Percentiles rank a stretch among this genome's conserved stretches.
phyloP scores from a whole-genome alignment of 2,797 vertebrate genomes.

The Rhinoraja longicauda region DNA sequence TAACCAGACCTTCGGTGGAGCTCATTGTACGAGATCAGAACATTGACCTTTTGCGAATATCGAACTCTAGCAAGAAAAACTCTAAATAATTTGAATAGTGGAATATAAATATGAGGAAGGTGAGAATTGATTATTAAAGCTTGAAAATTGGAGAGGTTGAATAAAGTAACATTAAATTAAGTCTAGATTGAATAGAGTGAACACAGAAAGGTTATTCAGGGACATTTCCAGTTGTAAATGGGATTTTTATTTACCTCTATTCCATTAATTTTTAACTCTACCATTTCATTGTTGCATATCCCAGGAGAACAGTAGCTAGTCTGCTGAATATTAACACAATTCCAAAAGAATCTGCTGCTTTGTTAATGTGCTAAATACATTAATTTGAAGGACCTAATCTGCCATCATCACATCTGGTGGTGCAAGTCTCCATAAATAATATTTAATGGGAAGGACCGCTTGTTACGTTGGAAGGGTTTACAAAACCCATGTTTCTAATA shows the following conservation, averaged over 20 bases:
- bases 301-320: background rate
- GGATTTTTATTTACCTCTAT: background rate
- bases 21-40: too few relatives aligned
- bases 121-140: background rate
- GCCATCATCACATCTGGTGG: background rate
- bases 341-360: background rate
- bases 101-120: background rate
- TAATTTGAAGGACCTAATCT: background rate
- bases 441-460: background rate
- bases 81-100: background rate
- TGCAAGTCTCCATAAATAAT: background rate
- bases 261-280: background rate
- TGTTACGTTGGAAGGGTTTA: background rate
- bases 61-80: background rate
- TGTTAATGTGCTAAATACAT: conserved; percentile 1
- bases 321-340: background rate
- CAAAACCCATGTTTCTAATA: background rate
- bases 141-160: background rate
- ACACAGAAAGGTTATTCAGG: background rate
- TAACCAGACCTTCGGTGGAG: too few relatives aligned
- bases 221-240: background rate
- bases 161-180: background rate
- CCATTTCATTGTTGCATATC: background rate
- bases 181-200: background rate
- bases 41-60: background rate